These are phyloP conservation scores for Garra rufa DNA, from an alignment of 2,113 vertebrate genomes.

Conservation along the genomic window DNA sequence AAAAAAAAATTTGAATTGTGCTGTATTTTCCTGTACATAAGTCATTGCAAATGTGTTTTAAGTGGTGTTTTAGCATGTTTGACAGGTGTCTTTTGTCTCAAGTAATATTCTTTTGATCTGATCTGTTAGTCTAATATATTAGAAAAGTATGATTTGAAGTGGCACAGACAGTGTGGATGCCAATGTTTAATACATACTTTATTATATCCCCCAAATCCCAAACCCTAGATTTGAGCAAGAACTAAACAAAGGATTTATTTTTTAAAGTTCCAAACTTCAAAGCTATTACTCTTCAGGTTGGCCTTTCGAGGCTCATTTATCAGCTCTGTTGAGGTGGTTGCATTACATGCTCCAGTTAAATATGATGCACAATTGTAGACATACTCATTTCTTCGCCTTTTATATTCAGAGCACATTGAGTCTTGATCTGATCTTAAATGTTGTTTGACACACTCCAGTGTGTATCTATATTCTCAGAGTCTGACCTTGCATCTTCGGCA, in stretches of 20 bases:
- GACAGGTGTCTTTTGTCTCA: too few relatives aligned
- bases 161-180: background rate
- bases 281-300: background rate
- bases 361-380: background rate
- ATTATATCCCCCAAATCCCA: background rate
- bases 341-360: constrained; percentile 9
- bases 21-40: background rate
- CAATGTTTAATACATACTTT: background rate
- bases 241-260: background rate
- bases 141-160: background rate
- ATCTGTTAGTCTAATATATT: background rate
- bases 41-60: background rate
- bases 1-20: background rate
- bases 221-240: background rate
- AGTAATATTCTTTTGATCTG: background rate
- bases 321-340: background rate
- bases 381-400: background rate
- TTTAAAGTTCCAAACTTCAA: background rate
- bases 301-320: background rate
- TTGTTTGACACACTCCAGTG: constrained; percentile 13
- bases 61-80: too few relatives aligned
- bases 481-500: constrained; percentile 24
- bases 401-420: constrained; percentile 7
- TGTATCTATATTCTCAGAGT: background rate
- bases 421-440: background rate